Evolutionary conservation across 2,113 vertebrate genomes (phyloP).

Genomic region (Globicephala melas): DNA sequence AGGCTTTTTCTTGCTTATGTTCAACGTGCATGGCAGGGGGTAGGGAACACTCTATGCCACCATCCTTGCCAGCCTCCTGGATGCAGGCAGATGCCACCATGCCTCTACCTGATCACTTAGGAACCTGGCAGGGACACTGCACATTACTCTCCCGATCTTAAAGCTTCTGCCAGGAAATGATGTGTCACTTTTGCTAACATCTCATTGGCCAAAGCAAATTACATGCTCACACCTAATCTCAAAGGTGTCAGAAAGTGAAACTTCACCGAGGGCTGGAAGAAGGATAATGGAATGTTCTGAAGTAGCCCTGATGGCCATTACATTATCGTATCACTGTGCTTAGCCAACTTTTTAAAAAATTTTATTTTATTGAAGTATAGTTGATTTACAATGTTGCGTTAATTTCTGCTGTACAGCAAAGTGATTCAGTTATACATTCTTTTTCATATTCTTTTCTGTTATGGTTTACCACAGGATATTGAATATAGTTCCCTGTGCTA

Average conservation of each 20-base stretch:
- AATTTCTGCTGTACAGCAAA: background rate
- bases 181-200: background rate
- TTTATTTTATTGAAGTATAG: background rate
- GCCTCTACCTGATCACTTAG: background rate
- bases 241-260: background rate
- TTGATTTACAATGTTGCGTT: background rate
- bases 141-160: background rate
- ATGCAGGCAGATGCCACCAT: background rate
- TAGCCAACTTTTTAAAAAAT: background rate
- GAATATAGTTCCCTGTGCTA: too few relatives aligned
- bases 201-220: background rate
- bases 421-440: too few relatives aligned
- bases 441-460: too few relatives aligned
- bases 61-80: background rate
- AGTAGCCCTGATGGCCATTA: background rate
- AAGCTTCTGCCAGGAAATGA: background rate
- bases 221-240: background rate
- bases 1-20: background rate
- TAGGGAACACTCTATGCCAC: too few relatives aligned
- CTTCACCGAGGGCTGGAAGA: background rate
- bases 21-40: accelerated
- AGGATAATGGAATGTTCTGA: too few relatives aligned
- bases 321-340: accelerated
- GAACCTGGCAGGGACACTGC: accelerated
- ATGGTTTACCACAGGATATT: too few relatives aligned